A percentile compares a stretch with the other conserved stretches of the same genome.
These are phyloP conservation scores for Danio jaintianensis DNA, from an alignment of 2,797 vertebrate genomes.

Conservation along the genomic window DNA sequence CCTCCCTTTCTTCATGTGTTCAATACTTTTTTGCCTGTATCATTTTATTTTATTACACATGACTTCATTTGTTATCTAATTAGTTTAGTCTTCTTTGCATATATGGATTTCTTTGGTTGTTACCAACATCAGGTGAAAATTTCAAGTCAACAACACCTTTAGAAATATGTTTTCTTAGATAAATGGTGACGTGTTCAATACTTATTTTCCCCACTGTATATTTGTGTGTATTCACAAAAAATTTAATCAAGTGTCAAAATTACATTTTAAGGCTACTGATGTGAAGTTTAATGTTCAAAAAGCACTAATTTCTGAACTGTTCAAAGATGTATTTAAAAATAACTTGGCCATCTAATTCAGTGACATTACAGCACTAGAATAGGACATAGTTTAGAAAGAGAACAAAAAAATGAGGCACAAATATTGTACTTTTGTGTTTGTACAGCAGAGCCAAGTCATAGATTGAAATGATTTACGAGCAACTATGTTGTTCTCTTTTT, in stretches of 20 bases:
- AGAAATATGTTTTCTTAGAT: too few species aligned
- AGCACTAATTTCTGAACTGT: neutral
- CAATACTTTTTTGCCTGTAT: too few species aligned
- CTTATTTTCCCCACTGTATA: too few species aligned
- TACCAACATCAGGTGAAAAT: too few species aligned
- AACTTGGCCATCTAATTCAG: conserved; percentile 29
- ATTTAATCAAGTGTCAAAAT: too few species aligned
- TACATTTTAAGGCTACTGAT: neutral
- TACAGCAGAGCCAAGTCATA: conserved; percentile 39
- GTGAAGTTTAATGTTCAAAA: neutral
- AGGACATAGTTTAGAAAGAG: neutral
- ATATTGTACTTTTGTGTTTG: conserved; percentile 23
- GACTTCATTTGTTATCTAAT: too few species aligned
- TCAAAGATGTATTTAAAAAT: conserved; percentile 3
- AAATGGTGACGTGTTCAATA: too few species aligned
- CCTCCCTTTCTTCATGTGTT: too few species aligned
- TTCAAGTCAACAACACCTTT: too few species aligned
- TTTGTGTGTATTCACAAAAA: neutral
- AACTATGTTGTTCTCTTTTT: conserved; percentile 21
- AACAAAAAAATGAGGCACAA: conserved; percentile 1
- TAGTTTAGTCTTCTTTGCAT: too few species aligned
- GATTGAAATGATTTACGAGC: conserved; percentile 57
- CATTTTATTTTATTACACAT: neutral
- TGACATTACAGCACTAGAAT: conserved; percentile 17
- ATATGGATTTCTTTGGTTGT: too few species aligned